phyloP scores from a whole-genome alignment of 2,113 vertebrate species.

The Lonchura striata region DNA sequence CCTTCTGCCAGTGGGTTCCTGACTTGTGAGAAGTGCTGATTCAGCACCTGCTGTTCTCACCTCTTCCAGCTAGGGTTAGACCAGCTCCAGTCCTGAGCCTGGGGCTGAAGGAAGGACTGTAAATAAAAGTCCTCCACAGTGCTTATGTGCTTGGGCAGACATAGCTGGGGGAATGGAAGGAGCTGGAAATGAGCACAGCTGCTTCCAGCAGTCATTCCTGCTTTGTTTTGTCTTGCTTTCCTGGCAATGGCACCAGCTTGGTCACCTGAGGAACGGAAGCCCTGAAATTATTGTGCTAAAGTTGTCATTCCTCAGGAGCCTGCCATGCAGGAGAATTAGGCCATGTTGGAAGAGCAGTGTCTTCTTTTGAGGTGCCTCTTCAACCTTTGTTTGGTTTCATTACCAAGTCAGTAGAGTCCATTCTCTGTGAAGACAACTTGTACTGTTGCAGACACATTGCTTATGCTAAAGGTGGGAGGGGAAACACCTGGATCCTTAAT shows the following conservation, averaged over 20 bases:
- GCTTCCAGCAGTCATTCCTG: not conserved
- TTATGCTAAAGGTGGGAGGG: not conserved
- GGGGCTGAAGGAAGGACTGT: not conserved
- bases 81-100: not conserved
- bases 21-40: not conserved
- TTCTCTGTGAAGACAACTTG: not conserved
- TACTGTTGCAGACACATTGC: not conserved
- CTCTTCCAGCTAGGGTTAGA: not conserved
- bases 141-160: not conserved
- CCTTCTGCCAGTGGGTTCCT: not conserved
- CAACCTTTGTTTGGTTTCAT: not conserved
- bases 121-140: not conserved
- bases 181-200: not conserved
- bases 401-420: not conserved
- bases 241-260: not conserved
- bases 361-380: not conserved
- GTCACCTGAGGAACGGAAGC: not conserved
- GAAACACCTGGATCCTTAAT: not conserved
- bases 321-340: not conserved
- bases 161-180: not conserved
- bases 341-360: not conserved
- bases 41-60: not conserved
- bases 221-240: not conserved
- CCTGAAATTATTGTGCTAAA: not conserved
- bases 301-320: not conserved